These are phyloP conservation scores for Microcebus lehilahytsara DNA, from an alignment of 2,113 vertebrate genomes.

Conservation along the genomic window DNA sequence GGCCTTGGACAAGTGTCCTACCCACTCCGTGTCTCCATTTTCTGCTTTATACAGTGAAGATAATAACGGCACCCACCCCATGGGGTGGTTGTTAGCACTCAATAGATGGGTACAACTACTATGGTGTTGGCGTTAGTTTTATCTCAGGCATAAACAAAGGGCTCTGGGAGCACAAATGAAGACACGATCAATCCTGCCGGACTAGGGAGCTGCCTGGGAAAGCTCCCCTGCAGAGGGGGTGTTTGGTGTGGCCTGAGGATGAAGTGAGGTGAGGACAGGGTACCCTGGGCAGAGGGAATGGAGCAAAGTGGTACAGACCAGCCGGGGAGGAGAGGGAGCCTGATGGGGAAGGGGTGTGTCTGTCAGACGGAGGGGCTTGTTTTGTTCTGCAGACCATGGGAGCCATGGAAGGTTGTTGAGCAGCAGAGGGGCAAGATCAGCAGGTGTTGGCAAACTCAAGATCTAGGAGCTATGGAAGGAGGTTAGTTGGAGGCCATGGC, in stretches of 20 bases:
- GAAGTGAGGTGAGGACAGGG: background rate
- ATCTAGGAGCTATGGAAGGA: background rate
- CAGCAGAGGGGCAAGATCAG: background rate
- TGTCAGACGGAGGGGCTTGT: background rate
- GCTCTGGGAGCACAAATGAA: background rate
- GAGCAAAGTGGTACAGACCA: background rate
- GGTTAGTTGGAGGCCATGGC: background rate
- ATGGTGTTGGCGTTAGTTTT: background rate
- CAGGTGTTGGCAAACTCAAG: background rate
- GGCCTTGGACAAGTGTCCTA: background rate
- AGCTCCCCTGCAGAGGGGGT: background rate
- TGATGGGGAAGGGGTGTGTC: background rate
- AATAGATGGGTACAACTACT: too few species aligned
- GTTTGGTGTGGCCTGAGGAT: background rate
- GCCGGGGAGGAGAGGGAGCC: background rate
- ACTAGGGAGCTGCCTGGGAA: background rate
- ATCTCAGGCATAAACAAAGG: background rate
- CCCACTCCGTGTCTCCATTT: background rate
- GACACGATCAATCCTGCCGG: background rate
- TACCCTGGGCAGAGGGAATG: background rate
- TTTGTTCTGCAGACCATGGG: background rate
- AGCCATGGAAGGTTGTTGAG: background rate
- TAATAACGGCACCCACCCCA: accelerated
- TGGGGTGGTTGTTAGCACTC: background rate
- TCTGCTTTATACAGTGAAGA: background rate